These are phyloP conservation scores for Calameuta pallipes DNA, from an alignment of 2,888 invertebrate genomes.

Conservation along the genomic window DNA sequence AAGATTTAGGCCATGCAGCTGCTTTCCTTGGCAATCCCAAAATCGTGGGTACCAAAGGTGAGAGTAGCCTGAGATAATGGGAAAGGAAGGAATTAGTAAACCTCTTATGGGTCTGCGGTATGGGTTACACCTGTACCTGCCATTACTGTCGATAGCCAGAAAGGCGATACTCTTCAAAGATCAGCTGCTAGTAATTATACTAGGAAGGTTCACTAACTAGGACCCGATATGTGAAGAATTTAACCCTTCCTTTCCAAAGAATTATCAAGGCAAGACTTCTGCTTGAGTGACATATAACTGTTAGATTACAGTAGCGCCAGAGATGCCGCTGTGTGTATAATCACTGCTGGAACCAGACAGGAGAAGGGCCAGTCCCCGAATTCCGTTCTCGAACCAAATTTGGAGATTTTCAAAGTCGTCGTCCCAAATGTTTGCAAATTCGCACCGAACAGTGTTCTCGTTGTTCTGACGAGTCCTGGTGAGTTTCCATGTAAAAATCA, in stretches of 20 bases:
- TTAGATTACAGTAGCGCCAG: constrained; percentile 69
- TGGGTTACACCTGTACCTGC: background rate
- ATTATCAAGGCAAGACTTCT: background rate
- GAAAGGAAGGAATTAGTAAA: background rate
- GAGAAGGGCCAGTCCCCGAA: constrained; percentile 69
- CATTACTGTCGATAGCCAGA: background rate
- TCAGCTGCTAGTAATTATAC: background rate
- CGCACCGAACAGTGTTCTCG: constrained; percentile 71
- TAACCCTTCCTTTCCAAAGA: background rate
- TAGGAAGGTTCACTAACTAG: background rate
- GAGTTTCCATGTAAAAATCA: constrained; percentile 4
- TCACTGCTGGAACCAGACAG: constrained; percentile 72
- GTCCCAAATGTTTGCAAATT: constrained; percentile 71
- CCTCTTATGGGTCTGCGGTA: background rate
- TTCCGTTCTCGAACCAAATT: constrained; percentile 69
- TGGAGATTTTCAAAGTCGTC: constrained; percentile 71
- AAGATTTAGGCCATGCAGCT: constrained; percentile 75
- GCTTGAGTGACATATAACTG: background rate
- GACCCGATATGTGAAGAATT: background rate
- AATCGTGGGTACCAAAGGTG: constrained; percentile 63
- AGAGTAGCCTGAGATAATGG: constrained; percentile 12
- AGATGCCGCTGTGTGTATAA: constrained; percentile 71
- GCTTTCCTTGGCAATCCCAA: constrained; percentile 70
- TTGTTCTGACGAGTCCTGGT: constrained; percentile 55
- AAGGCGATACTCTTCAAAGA: background rate